Evolutionary conservation across 2,113 vertebrate species (phyloP).

Genomic region (Mus musculus): GRCm39 chr4:53574001-53574500

Average conservation of each 20-base stretch:
- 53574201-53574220: neutral
- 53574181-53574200: neutral
- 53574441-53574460: slow-evolving; percentile 46
- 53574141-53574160: neutral
- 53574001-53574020: neutral
- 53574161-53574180: neutral
- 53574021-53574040: neutral
- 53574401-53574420: slow-evolving; percentile 25
- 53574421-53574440: neutral
- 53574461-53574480: neutral
- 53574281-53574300: neutral
- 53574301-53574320: neutral
- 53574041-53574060: neutral
- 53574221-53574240: neutral
- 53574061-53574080: neutral
- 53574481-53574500: neutral
- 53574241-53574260: neutral
- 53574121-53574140: neutral
- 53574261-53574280: neutral
- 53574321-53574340: neutral
- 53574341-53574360: neutral
- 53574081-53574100: neutral
- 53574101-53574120: neutral
- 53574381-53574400: neutral
- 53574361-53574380: slow-evolving; percentile 1